Conservation (phyloP, 2,797 vertebrate genomes). For the Crossoptilon crossoptilon region DNA sequence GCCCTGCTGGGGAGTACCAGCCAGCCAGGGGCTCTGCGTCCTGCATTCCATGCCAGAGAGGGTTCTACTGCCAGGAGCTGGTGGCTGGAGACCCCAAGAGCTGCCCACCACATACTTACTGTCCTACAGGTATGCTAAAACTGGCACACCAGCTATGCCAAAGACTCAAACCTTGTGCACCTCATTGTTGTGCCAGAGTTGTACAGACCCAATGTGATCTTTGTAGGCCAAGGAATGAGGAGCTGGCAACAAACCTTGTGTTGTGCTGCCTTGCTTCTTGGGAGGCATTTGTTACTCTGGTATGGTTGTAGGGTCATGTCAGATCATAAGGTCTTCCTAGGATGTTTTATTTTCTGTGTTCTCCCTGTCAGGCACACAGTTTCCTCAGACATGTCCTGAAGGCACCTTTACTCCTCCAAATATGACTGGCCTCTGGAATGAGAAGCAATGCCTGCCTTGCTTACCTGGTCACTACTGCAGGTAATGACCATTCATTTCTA, state of each 20-base stretch:
- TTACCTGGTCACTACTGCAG: conserved; percentile 92
- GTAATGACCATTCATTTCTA: conserved; percentile 49
- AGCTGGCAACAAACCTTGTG: background rate
- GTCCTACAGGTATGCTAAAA: conserved; percentile 83
- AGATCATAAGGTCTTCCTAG: fast-evolving
- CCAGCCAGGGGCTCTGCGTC: conserved; percentile 83
- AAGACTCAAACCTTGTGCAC: background rate
- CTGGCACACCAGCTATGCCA: background rate
- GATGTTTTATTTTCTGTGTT: background rate
- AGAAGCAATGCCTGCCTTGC: conserved; percentile 88
- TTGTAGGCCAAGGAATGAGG: background rate
- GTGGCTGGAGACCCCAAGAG: conserved; percentile 81
- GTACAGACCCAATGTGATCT: fast-evolving
- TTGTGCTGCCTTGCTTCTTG: background rate
- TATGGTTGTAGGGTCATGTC: fast-evolving
- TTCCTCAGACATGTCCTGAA: conserved; percentile 86
- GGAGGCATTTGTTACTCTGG: background rate
- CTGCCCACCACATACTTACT: conserved; percentile 91
- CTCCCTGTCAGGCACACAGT: conserved; percentile 78
- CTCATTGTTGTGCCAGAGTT: background rate
- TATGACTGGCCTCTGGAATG: conserved; percentile 82
- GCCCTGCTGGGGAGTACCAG: conserved; percentile 90
- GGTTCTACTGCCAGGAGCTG: conserved; percentile 90
- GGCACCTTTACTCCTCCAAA: conserved; percentile 87
- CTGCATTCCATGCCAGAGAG: conserved; percentile 88